Percentiles rank a stretch among this genome's conserved stretches.
These are phyloP conservation scores for Microcebus lehilahytsara DNA, from an alignment of 2,113 vertebrate genomes.

Conservation along the genomic window DNA sequence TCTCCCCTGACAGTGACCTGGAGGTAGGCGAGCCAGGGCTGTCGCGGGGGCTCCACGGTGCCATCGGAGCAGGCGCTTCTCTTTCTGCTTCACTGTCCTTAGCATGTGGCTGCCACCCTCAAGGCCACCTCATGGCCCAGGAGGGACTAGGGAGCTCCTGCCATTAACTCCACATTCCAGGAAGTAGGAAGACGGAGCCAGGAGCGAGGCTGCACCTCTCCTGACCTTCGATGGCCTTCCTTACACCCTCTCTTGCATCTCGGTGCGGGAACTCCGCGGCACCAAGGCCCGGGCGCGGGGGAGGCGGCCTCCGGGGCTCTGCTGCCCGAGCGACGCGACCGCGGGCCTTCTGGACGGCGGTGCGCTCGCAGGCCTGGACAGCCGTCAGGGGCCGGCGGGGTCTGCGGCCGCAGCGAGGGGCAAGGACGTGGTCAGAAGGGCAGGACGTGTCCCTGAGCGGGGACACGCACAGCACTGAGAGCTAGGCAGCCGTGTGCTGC, in stretches of 20 bases:
- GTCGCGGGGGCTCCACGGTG: no score
- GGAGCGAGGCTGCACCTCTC: background rate
- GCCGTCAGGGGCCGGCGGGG: background rate
- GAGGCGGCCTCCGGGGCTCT: background rate
- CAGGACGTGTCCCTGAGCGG: background rate
- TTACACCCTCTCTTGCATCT: background rate
- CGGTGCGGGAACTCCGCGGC: background rate
- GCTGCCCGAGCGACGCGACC: background rate
- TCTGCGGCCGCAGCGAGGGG: background rate
- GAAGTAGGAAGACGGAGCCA: background rate
- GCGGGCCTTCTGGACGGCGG: background rate
- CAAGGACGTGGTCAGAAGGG: background rate
- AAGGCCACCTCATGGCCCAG: background rate
- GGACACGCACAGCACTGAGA: fast-evolving
- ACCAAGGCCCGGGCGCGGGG: background rate
- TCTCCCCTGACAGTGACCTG: background rate
- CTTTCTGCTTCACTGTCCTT: background rate
- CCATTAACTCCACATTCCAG: background rate
- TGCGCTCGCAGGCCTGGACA: background rate
- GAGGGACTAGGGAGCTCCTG: background rate
- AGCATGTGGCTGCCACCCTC: background rate
- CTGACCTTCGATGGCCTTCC: background rate
- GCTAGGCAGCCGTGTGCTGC: background rate
- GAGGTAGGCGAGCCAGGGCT: background rate
- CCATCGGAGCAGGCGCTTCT: background rate